Conservation (phyloP, 2,797 vertebrate species). For the Microchirus variegatus region DNA sequence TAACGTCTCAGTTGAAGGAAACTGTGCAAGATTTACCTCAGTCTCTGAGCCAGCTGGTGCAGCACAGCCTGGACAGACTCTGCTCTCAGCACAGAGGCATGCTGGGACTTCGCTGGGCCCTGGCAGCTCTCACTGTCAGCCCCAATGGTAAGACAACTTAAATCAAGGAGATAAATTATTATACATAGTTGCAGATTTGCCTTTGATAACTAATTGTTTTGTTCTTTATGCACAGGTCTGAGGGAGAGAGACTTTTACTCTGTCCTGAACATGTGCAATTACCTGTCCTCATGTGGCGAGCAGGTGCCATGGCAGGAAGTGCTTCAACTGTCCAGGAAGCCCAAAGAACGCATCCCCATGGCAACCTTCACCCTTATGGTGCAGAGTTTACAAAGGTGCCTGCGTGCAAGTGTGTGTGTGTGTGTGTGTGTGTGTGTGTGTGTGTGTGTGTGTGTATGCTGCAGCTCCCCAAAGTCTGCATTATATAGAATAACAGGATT, state of each 20-base stretch:
- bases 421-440: too few relatives aligned
- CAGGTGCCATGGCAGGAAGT: conserved; percentile 74
- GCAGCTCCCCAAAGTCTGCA: too few relatives aligned
- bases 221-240: conserved; percentile 74
- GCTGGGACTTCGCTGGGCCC: conserved; percentile 73
- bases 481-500: too few relatives aligned
- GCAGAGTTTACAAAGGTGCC: conserved; percentile 77
- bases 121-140: conserved; percentile 82
- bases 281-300: conserved; percentile 49
- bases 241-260: conserved; percentile 84
- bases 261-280: conserved; percentile 81
- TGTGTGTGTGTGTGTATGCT: too few relatives aligned
- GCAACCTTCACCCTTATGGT: conserved; percentile 81
- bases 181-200: too few relatives aligned
- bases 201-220: neutral
- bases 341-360: conserved; percentile 79
- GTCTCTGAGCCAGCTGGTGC: conserved; percentile 82
- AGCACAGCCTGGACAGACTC: conserved; percentile 79
- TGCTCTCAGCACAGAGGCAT: conserved; percentile 77
- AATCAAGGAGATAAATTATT: neutral
- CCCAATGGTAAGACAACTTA: conserved; percentile 68
- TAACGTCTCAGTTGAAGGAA: conserved; percentile 73
- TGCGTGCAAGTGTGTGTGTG: neutral
- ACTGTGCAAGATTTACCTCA: conserved; percentile 79
- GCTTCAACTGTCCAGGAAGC: conserved; percentile 65